Percentiles rank a stretch among this genome's conserved stretches.
phyloP scores from a whole-genome alignment of 2,797 vertebrate genomes.

The Mycteria americana region DNA sequence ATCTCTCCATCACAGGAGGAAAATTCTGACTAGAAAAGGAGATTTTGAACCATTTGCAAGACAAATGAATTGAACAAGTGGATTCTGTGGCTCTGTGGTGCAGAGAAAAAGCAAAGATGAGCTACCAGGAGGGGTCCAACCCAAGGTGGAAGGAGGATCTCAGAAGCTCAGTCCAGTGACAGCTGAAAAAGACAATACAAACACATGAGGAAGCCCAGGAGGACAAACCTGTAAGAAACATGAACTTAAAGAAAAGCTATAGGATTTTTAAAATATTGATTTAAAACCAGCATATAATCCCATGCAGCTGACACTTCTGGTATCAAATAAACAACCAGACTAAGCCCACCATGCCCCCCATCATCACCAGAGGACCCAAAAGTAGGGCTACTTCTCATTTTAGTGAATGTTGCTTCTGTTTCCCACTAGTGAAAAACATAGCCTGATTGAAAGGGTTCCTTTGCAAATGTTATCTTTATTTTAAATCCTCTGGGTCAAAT shows the following conservation, averaged over 20 bases:
- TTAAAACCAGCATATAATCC: not conserved
- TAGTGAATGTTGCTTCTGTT: not conserved
- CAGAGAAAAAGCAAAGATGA: not conserved
- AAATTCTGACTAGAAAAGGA: not conserved
- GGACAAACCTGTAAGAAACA: not conserved
- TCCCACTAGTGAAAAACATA: not conserved
- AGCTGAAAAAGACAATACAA: not conserved
- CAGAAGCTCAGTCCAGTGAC: not conserved
- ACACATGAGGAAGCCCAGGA: not conserved
- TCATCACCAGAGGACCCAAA: not conserved
- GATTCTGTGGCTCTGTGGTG: not conserved
- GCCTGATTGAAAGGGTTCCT: not conserved
- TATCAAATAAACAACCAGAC: not conserved
- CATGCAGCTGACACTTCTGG: not conserved
- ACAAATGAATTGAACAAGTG: not conserved
- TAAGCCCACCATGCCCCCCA: not conserved
- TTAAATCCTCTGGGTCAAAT: constrained; percentile 13
- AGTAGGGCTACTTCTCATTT: not conserved
- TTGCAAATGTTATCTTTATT: constrained; percentile 1
- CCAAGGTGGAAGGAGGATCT: not conserved
- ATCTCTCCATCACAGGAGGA: not conserved
- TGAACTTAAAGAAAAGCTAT: not conserved
- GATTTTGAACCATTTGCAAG: not conserved
- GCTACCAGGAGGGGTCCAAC: not conserved
- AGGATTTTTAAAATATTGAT: not conserved